A percentile compares a stretch with the other conserved stretches of the same genome.
phyloP scores from a whole-genome alignment of 2,797 vertebrate species.

The Onychomys arenicola region DNA sequence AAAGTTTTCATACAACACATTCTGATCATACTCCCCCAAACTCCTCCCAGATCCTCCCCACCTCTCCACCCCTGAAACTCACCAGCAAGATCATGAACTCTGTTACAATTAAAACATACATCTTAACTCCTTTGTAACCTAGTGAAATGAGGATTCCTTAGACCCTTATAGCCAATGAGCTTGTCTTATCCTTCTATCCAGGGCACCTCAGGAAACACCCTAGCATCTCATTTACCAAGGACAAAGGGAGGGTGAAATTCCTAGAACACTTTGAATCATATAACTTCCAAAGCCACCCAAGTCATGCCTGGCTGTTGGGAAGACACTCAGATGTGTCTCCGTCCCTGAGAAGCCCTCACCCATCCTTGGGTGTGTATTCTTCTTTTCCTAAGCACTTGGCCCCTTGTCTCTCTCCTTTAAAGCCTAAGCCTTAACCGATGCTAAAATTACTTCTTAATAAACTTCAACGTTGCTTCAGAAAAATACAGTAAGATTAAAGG shows the following conservation, averaged over 20 bases:
- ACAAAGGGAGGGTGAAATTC: neutral
- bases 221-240: neutral
- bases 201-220: neutral
- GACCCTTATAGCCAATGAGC: neutral
- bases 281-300: neutral
- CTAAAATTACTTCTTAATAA: slow-evolving; percentile 28
- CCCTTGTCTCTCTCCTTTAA: neutral
- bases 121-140: neutral
- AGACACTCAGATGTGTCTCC: neutral
- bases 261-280: no score
- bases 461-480: slow-evolving; percentile 2
- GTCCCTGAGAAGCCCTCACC: neutral
- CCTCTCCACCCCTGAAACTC: neutral
- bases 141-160: neutral
- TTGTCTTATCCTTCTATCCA: neutral
- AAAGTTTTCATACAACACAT: neutral
- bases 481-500: slow-evolving; percentile 53
- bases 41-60: neutral
- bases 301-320: neutral
- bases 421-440: neutral
- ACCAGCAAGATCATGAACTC: no score
- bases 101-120: neutral
- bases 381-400: neutral
- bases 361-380: neutral
- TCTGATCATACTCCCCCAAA: neutral